Conservation (phyloP, 2,888 invertebrate species). For the Amiota minor region DNA sequence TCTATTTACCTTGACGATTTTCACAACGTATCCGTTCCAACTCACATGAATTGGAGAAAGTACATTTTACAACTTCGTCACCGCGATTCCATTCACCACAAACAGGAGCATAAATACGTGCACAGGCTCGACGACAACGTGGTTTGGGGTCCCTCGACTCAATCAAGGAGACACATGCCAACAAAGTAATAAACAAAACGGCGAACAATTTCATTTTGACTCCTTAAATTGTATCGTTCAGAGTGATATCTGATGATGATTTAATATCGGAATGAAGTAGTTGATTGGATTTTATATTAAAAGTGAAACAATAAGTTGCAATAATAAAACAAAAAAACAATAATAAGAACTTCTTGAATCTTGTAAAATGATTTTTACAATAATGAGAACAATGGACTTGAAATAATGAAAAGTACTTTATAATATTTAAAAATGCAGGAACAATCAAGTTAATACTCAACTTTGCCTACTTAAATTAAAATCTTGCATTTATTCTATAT, state of each 20-base stretch:
- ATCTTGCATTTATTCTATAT: too few relatives aligned
- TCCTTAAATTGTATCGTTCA: not conserved
- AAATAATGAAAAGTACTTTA: too few relatives aligned
- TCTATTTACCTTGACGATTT: conserved; percentile 29
- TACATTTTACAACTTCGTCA: conserved; percentile 25
- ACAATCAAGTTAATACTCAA: too few relatives aligned
- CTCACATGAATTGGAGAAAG: conserved; percentile 39
- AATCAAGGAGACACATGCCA: conserved; percentile 7
- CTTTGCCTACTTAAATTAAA: too few relatives aligned
- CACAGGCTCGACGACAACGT: conserved; percentile 31
- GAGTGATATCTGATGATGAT: not conserved
- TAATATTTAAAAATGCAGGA: too few relatives aligned
- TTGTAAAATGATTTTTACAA: too few relatives aligned
- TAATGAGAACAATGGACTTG: too few relatives aligned
- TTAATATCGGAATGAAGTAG: not conserved
- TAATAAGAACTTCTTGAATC: too few relatives aligned
- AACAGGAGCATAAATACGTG: conserved; percentile 34
- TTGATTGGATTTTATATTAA: not conserved
- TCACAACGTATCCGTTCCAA: conserved; percentile 30
- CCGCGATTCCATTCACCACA: conserved; percentile 32
- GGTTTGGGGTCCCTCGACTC: not conserved
- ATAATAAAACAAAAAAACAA: too few relatives aligned
- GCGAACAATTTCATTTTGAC: not conserved
- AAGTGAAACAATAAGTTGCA: too few relatives aligned
- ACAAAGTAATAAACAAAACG: not conserved